These are phyloP conservation scores for Eublepharis macularius DNA, from an alignment of 2,113 vertebrate genomes.

Conservation along the genomic window DNA sequence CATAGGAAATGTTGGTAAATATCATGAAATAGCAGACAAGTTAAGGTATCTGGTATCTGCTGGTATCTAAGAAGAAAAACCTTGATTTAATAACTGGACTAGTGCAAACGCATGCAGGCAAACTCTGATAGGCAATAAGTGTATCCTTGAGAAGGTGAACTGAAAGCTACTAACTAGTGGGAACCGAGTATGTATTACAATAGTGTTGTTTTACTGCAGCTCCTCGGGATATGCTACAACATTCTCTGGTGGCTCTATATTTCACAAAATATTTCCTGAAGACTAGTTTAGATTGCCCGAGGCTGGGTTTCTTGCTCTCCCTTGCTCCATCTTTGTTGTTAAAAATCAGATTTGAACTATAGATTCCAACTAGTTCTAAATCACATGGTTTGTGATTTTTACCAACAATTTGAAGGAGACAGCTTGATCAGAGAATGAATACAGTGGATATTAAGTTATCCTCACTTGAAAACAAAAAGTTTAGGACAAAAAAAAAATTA, in stretches of 20 bases:
- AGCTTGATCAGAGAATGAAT: no score
- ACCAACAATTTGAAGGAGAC: no score
- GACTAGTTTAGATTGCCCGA: no score
- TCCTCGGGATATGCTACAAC: conserved; percentile 50
- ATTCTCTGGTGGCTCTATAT: conserved; percentile 68
- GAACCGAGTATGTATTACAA: neutral
- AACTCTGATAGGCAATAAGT: neutral
- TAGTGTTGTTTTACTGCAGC: neutral
- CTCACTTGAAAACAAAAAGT: no score
- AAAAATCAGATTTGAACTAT: neutral
- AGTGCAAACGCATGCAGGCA: neutral
- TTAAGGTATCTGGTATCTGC: neutral
- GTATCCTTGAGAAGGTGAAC: neutral
- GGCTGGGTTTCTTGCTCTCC: no score
- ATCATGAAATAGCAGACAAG: neutral
- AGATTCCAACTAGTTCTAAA: neutral
- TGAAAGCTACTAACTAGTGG: no score
- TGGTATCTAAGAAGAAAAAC: neutral
- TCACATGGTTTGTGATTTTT: no score
- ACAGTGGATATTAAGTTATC: no score
- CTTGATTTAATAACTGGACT: neutral
- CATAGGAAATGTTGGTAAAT: no score
- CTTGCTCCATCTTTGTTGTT: no score
- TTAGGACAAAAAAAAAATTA: no score
- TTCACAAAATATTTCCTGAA: no score